Conservation (phyloP, 2,888 invertebrate genomes). For the Heteromyza rotundicornis region DNA sequence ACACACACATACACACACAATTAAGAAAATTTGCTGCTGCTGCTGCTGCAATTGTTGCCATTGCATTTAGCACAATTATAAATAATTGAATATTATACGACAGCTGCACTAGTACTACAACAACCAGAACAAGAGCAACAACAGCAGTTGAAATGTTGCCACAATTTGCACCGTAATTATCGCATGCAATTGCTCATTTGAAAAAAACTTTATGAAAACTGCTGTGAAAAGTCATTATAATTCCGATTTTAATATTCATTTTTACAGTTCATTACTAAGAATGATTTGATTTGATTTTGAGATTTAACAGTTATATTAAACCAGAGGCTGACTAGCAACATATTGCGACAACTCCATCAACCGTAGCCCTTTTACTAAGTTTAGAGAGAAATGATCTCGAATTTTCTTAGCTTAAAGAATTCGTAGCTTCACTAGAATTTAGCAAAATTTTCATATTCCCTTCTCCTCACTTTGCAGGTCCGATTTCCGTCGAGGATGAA, state of each 20-base stretch:
- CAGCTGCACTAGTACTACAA: slow-evolving; percentile 3
- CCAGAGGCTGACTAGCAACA: no score
- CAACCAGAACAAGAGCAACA: slow-evolving; percentile 4
- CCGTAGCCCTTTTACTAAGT: no score
- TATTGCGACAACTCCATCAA: slow-evolving; percentile 18
- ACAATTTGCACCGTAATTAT: background rate
- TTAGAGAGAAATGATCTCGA: no score
- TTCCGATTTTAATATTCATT: no score
- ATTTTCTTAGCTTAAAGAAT: no score
- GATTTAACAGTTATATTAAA: no score
- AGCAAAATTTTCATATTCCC: background rate
- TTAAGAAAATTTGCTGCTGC: background rate
- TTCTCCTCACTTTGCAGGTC: slow-evolving; percentile 53
- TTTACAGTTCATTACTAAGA: no score
- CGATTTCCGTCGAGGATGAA: slow-evolving; percentile 68
- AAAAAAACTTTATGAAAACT: background rate
- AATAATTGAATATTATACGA: slow-evolving; percentile 23
- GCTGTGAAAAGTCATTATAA: background rate
- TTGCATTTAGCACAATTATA: slow-evolving; percentile 25
- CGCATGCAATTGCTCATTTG: background rate
- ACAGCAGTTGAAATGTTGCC: background rate
- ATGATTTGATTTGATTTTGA: no score
- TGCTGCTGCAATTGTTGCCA: slow-evolving; percentile 4
- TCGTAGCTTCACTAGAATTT: no score
- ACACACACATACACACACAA: background rate